Percentiles rank a stretch among this genome's conserved stretches.
Evolutionary conservation across 2,113 vertebrate genomes (phyloP).

Genomic region (Pterophyllum scalare): DNA sequence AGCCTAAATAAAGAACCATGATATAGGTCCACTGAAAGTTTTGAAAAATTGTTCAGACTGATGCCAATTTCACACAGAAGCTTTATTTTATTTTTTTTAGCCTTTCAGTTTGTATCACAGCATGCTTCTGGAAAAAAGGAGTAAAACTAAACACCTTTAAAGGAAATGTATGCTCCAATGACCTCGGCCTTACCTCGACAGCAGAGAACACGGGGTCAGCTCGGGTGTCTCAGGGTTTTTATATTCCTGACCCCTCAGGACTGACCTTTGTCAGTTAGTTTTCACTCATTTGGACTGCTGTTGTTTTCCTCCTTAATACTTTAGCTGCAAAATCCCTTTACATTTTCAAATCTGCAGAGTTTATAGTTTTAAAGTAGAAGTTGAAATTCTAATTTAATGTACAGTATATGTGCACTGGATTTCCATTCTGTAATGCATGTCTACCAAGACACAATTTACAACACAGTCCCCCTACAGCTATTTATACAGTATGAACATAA

Average conservation of each 20-base stretch:
- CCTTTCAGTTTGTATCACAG: background rate
- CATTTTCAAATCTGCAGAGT: background rate
- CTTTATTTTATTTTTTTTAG: too few species aligned
- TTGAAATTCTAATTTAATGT: background rate
- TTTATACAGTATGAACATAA: too few species aligned
- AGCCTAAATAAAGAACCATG: background rate
- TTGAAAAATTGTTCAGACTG: background rate
- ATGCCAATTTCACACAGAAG: background rate
- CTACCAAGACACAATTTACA: background rate
- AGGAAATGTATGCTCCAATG: background rate
- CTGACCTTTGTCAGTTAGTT: too few species aligned
- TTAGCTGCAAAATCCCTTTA: background rate
- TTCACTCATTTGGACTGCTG: too few species aligned
- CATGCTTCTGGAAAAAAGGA: background rate
- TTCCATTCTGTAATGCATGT: background rate
- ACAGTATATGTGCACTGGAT: background rate
- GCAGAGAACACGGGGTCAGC: background rate
- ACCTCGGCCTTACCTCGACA: background rate
- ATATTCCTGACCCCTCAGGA: background rate
- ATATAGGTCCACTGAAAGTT: background rate
- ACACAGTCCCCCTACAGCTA: too few species aligned
- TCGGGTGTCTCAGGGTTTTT: background rate
- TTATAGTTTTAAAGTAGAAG: too few species aligned
- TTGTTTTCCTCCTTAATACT: background rate
- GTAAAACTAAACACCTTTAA: background rate